Evolutionary conservation across 2,797 vertebrate species (phyloP).

Genomic region (Eulemur coronatus): DNA sequence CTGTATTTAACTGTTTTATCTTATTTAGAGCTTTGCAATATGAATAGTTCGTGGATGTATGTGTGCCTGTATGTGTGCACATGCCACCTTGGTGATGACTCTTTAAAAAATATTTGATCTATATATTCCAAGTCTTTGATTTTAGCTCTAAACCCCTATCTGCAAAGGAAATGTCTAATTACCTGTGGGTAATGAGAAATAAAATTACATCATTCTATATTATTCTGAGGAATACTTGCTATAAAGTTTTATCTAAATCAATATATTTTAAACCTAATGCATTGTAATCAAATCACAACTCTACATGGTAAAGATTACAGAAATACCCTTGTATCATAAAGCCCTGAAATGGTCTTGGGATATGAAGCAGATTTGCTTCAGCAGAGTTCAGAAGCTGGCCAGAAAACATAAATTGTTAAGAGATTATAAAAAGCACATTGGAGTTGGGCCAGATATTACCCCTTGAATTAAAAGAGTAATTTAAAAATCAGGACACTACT

Average conservation of each 20-base stretch:
- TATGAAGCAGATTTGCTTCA: slow-evolving; percentile 42
- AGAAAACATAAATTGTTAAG: slow-evolving; percentile 63
- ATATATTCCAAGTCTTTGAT: neutral
- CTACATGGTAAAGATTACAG: slow-evolving; percentile 29
- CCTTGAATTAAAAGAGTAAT: slow-evolving; percentile 64
- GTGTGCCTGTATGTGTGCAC: neutral
- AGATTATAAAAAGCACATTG: slow-evolving; percentile 55
- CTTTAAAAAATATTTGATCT: neutral
- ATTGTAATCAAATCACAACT: slow-evolving; percentile 17
- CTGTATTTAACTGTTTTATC: neutral
- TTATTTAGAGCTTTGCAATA: neutral
- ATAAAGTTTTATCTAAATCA: slow-evolving; percentile 52
- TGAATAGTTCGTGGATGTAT: neutral
- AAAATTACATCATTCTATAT: slow-evolving; percentile 7
- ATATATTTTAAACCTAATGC: slow-evolving; percentile 9
- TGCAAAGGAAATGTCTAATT: slow-evolving; percentile 1
- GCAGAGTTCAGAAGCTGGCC: slow-evolving; percentile 44
- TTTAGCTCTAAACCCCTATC: neutral
- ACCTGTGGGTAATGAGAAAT: neutral
- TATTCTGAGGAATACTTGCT: neutral
- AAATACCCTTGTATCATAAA: slow-evolving; percentile 60
- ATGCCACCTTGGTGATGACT: neutral
- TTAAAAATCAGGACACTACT: slow-evolving; percentile 54
- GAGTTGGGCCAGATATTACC: slow-evolving; percentile 55
- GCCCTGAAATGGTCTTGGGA: slow-evolving; percentile 42